phyloP scores from a whole-genome alignment of 2,113 vertebrate genomes.

The Festucalex cinctus region DNA sequence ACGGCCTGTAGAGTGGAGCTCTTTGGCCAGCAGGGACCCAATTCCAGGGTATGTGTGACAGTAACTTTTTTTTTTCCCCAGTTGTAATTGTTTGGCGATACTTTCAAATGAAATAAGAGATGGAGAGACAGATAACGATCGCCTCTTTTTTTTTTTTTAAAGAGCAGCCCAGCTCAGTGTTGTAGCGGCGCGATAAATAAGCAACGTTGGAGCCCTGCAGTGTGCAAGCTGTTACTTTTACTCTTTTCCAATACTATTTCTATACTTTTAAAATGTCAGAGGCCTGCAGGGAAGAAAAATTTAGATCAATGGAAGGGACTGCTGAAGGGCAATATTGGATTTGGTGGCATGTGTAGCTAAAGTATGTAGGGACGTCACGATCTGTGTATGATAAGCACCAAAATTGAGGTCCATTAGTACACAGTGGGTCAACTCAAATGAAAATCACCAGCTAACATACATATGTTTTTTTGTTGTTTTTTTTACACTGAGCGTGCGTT shows the following conservation, averaged over 20 bases:
- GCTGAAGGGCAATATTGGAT: slow-evolving; percentile 6
- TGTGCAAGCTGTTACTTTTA: background rate
- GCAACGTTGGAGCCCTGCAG: background rate
- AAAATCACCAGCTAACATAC: no score
- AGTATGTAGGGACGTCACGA: background rate
- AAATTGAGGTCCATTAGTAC: no score
- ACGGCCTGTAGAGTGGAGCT: slow-evolving; percentile 43
- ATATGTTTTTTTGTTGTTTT: no score
- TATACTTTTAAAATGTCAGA: slow-evolving; percentile 1
- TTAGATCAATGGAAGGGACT: slow-evolving; percentile 11
- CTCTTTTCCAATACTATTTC: background rate
- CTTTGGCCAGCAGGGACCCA: slow-evolving; percentile 42
- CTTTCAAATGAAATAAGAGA: slow-evolving; percentile 4
- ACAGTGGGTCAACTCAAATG: no score
- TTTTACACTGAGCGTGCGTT: no score
- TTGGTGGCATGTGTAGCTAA: background rate
- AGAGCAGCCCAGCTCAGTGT: background rate
- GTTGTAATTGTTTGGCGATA: slow-evolving; percentile 30
- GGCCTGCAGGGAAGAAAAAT: background rate
- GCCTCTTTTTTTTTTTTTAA: background rate
- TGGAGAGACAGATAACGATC: background rate
- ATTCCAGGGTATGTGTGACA: slow-evolving; percentile 34
- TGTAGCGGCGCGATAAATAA: background rate
- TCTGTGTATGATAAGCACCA: no score
- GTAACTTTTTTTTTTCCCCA: no score